Conservation (phyloP, 2,888 invertebrate species). For the Ypsolopha sequella region DNA sequence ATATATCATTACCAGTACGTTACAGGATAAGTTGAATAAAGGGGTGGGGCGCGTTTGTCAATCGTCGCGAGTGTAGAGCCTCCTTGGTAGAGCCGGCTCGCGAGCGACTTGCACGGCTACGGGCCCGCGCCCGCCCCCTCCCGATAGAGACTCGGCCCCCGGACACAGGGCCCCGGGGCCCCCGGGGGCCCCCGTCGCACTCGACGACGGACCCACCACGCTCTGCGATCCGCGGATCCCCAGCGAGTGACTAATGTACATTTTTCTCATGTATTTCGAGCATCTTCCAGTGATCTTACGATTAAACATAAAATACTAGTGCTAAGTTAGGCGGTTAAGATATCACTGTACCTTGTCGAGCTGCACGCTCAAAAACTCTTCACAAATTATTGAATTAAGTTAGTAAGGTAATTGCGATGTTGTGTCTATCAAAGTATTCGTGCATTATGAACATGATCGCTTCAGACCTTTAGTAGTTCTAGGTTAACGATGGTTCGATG, state of each 20-base stretch:
- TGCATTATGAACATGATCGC: conserved; percentile 46
- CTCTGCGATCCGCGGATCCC: conserved; percentile 23
- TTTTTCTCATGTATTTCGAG: conserved; percentile 45
- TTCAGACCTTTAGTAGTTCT: conserved; percentile 53
- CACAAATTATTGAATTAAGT: conserved; percentile 60
- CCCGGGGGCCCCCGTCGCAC: conserved; percentile 7
- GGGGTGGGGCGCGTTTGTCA: conserved; percentile 10
- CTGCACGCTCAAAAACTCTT: conserved; percentile 46
- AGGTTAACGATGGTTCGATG: conserved; percentile 58
- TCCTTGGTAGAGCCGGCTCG: neutral
- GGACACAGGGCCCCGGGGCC: conserved; percentile 16
- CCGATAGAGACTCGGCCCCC: conserved; percentile 6
- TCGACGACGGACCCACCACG: conserved; percentile 23
- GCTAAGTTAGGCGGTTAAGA: conserved; percentile 53
- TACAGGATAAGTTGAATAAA: conserved; percentile 29
- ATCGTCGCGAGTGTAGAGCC: neutral
- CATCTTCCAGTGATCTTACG: conserved; percentile 67
- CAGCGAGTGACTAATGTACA: conserved; percentile 40
- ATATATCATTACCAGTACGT: conserved; percentile 65
- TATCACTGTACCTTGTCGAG: conserved; percentile 56
- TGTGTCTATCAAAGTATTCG: conserved; percentile 27
- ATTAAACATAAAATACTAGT: conserved; percentile 48
- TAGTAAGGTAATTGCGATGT: conserved; percentile 38
- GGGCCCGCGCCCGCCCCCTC: neutral
- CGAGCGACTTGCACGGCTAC: neutral